Evolutionary conservation across 2,113 vertebrate species (phyloP).

Genomic region (Podarcis raffonei): DNA sequence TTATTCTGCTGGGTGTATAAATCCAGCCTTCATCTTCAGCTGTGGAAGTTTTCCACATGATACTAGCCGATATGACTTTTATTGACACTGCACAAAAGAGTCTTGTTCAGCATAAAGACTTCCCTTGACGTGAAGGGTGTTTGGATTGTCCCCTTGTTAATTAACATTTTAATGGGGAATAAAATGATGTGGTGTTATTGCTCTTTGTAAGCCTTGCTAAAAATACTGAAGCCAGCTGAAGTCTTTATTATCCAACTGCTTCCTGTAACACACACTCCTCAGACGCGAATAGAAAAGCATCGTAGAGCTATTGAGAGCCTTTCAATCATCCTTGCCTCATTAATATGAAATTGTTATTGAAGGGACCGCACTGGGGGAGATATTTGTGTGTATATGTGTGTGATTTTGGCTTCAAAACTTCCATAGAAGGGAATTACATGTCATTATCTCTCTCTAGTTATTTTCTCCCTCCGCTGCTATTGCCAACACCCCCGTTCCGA

Average conservation of each 20-base stretch:
- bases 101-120: slow-evolving; percentile 19
- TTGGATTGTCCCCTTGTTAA: slow-evolving; percentile 28
- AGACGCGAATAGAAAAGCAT: slow-evolving; percentile 28
- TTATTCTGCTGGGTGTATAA: not conserved
- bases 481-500: not conserved
- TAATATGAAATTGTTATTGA: slow-evolving; percentile 53
- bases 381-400: slow-evolving; percentile 17
- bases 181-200: slow-evolving; percentile 16
- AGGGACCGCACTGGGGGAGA: slow-evolving; percentile 43
- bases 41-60: not conserved
- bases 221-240: slow-evolving; percentile 31
- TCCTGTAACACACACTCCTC: slow-evolving; percentile 38
- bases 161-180: not conserved
- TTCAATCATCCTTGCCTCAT: slow-evolving; percentile 40
- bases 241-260: slow-evolving; percentile 22
- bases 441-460: slow-evolving; percentile 44
- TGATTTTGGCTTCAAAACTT: slow-evolving; percentile 59
- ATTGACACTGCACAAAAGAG: not conserved
- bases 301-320: slow-evolving; percentile 45
- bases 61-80: not conserved
- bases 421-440: slow-evolving; percentile 49
- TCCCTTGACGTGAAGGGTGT: slow-evolving; percentile 18
- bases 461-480: slow-evolving; percentile 34
- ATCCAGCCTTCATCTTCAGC: not conserved
- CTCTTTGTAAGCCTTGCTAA: slow-evolving; percentile 36